Evolutionary conservation across 2,888 invertebrate genomes (phyloP).

Genomic region (Steinernema hermaphroditum): DNA sequence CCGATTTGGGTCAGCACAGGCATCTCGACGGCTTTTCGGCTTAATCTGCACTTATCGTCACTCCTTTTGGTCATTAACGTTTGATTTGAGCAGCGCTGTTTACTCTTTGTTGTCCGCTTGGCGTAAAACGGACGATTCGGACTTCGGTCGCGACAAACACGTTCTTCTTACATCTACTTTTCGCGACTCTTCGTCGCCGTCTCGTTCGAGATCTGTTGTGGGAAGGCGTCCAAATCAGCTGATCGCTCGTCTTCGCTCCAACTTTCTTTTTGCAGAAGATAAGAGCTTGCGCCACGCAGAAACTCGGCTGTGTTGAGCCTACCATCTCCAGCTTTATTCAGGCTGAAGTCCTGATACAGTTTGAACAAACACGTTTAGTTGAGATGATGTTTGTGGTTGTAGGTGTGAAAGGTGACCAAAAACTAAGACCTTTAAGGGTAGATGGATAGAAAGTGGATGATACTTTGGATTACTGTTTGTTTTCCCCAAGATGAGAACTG

Average conservation of each 20-base stretch:
- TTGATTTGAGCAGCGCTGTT: constrained; percentile 7
- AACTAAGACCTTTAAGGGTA: too few species aligned
- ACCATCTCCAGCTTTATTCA: too few species aligned
- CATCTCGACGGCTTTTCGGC: background rate
- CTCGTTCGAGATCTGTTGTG: background rate
- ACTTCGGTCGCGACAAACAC: constrained; percentile 6
- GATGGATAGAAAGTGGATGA: too few species aligned
- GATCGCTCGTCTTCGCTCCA: background rate
- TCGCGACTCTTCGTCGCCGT: background rate
- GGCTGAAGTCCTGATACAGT: background rate
- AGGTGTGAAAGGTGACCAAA: too few species aligned
- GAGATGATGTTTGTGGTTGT: too few species aligned
- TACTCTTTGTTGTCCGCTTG: constrained; percentile 21
- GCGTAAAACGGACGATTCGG: background rate
- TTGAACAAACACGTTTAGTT: too few species aligned
- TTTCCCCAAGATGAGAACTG: too few species aligned
- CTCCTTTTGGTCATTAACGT: background rate
- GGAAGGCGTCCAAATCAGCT: background rate
- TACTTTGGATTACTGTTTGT: too few species aligned
- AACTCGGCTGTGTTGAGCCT: too few species aligned
- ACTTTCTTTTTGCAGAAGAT: background rate
- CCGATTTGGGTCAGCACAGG: background rate
- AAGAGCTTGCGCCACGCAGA: too few species aligned
- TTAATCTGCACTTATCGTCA: background rate
- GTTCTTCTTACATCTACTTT: background rate